These are phyloP conservation scores for Pao palembangensis DNA, from an alignment of 2,113 vertebrate genomes.

Conservation along the genomic window DNA sequence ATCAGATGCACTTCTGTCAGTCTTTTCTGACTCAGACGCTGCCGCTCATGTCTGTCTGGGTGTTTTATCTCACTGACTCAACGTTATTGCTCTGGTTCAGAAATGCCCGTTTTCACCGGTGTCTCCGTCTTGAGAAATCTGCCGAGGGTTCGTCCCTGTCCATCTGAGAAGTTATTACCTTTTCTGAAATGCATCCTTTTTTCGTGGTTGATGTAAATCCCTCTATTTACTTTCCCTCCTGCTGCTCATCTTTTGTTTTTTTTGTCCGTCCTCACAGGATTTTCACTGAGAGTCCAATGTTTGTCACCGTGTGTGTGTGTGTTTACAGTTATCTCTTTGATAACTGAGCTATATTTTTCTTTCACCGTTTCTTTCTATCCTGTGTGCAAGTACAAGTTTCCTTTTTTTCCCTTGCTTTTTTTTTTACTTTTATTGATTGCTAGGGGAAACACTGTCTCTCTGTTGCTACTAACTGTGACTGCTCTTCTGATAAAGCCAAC, in stretches of 20 bases:
- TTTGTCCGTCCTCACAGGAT: background rate
- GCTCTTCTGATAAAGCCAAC: constrained; percentile 77
- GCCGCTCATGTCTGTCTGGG: background rate
- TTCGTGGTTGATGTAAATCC: constrained; percentile 32
- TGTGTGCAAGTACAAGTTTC: constrained; percentile 23
- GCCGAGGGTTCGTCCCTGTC: background rate
- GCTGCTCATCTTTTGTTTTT: background rate
- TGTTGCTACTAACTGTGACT: constrained; percentile 81
- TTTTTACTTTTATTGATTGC: constrained; percentile 53
- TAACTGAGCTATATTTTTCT: constrained; percentile 3
- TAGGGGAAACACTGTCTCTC: constrained; percentile 67
- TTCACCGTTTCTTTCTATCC: constrained; percentile 9
- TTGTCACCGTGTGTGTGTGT: constrained; percentile 39
- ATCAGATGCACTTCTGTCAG: constrained; percentile 4
- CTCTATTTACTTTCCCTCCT: constrained; percentile 3
- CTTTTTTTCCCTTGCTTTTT: constrained; percentile 32
- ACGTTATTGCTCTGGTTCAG: background rate
- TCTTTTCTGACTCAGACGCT: constrained; percentile 2
- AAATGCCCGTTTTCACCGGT: background rate
- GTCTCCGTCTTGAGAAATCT: constrained; percentile 8
- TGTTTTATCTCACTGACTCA: constrained; percentile 1
- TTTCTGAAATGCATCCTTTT: constrained; percentile 11
- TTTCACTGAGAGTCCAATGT: constrained; percentile 6
- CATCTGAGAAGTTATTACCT: background rate
- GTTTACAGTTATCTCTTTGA: background rate